A percentile compares a stretch with the other conserved stretches of the same genome.
Evolutionary conservation across 1,140 invertebrate genomes (phyloP).

Genomic region (Octopus bimaculoides): DNA sequence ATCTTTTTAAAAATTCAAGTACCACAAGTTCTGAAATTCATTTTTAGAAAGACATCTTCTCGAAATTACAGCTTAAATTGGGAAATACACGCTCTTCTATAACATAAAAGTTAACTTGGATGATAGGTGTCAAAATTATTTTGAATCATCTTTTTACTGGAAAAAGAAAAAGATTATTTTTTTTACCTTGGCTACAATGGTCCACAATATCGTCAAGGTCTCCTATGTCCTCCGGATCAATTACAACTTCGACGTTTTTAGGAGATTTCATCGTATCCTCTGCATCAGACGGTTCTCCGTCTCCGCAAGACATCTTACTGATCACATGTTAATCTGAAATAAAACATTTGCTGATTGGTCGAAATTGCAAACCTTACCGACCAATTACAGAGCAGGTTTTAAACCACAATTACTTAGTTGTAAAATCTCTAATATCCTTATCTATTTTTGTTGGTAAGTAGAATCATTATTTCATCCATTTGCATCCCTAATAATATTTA

Average conservation of each 20-base stretch:
- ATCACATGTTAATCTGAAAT: constrained; percentile 14
- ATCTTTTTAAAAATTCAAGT: too few relatives aligned
- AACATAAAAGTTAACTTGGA: too few relatives aligned
- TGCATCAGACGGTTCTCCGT: constrained; percentile 9
- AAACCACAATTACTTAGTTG: neutral
- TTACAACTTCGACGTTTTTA: constrained; percentile 8
- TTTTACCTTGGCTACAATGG: neutral
- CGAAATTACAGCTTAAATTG: too few relatives aligned
- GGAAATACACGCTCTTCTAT: too few relatives aligned
- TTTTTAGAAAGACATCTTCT: too few relatives aligned
- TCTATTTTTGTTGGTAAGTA: neutral
- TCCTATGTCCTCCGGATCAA: constrained; percentile 1
- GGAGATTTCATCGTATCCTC: constrained; percentile 18
- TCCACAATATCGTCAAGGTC: neutral
- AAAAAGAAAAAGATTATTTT: neutral
- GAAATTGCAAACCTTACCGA: neutral
- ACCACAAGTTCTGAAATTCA: too few relatives aligned
- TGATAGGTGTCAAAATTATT: too few relatives aligned
- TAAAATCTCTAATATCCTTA: too few relatives aligned
- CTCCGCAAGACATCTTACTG: constrained; percentile 16
- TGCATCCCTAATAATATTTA: neutral
- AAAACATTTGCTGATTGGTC: neutral
- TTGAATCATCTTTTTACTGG: too few relatives aligned
- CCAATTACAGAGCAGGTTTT: neutral
- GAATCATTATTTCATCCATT: neutral